Evolutionary conservation across 2,888 invertebrate genomes (phyloP).

Genomic region (Monoplex corrugatus): DNA sequence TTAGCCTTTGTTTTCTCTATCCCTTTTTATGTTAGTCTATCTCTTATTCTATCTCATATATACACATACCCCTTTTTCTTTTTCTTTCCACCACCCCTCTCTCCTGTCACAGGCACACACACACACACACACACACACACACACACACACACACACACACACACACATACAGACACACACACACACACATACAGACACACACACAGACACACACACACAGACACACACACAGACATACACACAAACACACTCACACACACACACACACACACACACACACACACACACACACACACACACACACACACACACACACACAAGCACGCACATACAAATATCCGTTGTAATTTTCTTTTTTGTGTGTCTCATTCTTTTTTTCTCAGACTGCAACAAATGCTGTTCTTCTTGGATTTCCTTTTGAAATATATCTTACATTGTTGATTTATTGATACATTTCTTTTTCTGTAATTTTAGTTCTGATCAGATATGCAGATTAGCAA

Average conservation of each 20-base stretch:
- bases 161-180: neutral
- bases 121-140: slow-evolving; percentile 8
- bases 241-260: slow-evolving; percentile 1
- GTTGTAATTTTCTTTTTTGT: neutral
- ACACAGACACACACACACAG: neutral
- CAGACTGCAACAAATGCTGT: no score
- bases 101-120: neutral
- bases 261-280: neutral
- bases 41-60: neutral
- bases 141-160: neutral
- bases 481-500: no score
- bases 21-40: neutral
- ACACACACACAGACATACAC: neutral
- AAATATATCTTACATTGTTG: neutral
- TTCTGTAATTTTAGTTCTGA: no score
- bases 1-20: neutral
- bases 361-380: neutral
- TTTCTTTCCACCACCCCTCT: no score
- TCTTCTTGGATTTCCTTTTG: neutral
- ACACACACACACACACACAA: neutral
- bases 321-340: neutral
- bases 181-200: neutral
- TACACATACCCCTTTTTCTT: no score
- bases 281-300: no score
- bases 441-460: neutral